Evolutionary conservation across 2,888 invertebrate species (phyloP), one percentile per base, ranked within the genome.

Genomic region (Heliconius ismenius): DNA sequence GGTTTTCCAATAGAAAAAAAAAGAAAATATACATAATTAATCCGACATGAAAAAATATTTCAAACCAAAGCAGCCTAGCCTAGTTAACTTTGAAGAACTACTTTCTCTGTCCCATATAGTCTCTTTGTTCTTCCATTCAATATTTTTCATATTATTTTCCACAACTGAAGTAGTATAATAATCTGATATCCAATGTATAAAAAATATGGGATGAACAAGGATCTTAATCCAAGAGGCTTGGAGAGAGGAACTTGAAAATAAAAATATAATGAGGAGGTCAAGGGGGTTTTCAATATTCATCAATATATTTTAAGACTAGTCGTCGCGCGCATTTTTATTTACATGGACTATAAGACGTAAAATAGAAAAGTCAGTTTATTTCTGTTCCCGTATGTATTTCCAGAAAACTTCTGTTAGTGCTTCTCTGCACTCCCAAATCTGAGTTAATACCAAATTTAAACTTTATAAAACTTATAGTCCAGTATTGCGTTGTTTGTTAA

Each of bases 91-190:
- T 62, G 7, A 62, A 62, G 24, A 24, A 62, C 24, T 62, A 24
- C 62, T 49, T 18, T 18, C 49, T 62, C 62, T 62, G 62, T 24
- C 26, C 62, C 21, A 65, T 11, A 65, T 36, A 36, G 24, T 13
- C 24, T 36, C 18, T 39, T 65, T 39, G 39, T 67, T 67, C 39
- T 24, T 67, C 15, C 39, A 24, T 24, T 24, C 39, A 15, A 24
- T 39, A 67, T 67, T 67, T 39, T 67, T 36, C n/a, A 36, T 36
- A 39, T 65, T 65, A 65, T 65, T 65, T 65, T 62, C 36, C 65
- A 65, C n/a, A 65, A n/a, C 3, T 65, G n/a, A 36, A 65, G 65
- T 36, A 24, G 3, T 65, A 63, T 63, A 63, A 63, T 63, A 64
- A 9, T 64, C n/a, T 65, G 65, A 13, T 36, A 65, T 65, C 36